Conservation (phyloP, 1,140 invertebrate genomes). For the Gerris buenoi region DNA sequence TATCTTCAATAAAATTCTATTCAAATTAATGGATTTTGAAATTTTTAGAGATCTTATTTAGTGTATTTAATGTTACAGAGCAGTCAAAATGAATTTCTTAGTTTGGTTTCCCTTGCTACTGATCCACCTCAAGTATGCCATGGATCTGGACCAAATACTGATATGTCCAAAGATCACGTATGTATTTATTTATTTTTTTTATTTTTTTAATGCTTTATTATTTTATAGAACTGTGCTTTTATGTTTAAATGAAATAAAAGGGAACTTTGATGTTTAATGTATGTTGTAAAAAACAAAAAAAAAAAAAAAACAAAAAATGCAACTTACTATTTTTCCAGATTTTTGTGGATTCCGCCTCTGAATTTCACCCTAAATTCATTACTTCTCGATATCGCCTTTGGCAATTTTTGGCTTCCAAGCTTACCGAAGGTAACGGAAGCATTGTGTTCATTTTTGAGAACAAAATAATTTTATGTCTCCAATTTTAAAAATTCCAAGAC, state of each 20-base stretch:
- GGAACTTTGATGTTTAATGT: background rate
- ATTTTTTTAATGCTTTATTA: too few relatives aligned
- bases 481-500: too few relatives aligned
- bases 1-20: background rate
- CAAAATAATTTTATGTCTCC: too few relatives aligned
- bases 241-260: background rate
- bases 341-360: too few relatives aligned
- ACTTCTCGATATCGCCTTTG: too few relatives aligned
- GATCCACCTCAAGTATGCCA: constrained; percentile 86
- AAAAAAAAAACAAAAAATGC: too few relatives aligned
- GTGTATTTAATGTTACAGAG: constrained; percentile 38
- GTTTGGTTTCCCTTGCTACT: constrained; percentile 77
- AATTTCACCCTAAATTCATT: too few relatives aligned
- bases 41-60: constrained; percentile 5
- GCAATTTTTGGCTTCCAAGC: too few relatives aligned
- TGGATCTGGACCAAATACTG: constrained; percentile 69
- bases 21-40: background rate
- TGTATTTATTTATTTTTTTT: background rate
- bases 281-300: background rate
- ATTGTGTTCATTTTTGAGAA: too few relatives aligned
- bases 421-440: too few relatives aligned
- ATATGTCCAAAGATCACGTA: constrained; percentile 69
- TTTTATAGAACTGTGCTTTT: background rate
- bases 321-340: too few relatives aligned
- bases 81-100: constrained; percentile 77